phyloP scores from a whole-genome alignment of 2,113 vertebrate genomes.

The Syngnathus floridae region DNA sequence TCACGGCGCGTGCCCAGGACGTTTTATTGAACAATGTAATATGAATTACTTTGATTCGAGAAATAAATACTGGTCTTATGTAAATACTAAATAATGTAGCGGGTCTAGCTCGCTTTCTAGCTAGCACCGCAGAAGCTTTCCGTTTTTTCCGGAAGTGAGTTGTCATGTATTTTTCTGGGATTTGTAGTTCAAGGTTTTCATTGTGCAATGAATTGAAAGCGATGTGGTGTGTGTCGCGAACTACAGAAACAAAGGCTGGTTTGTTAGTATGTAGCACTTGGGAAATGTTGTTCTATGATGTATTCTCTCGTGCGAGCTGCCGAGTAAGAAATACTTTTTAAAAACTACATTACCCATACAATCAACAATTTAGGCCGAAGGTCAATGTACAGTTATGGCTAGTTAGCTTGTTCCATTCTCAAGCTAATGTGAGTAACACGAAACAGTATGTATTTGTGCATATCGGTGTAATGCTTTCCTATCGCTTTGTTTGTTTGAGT shows the following conservation, averaged over 20 bases:
- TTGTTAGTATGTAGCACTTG: neutral
- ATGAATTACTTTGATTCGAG: neutral
- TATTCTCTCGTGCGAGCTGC: neutral
- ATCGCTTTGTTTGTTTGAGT: neutral
- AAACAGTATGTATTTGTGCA: neutral
- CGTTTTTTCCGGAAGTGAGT: slow-evolving; percentile 73
- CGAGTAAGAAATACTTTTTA: neutral
- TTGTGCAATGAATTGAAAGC: accelerated
- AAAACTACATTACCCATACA: slow-evolving; percentile 58
- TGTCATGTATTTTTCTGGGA: slow-evolving; percentile 59
- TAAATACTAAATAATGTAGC: neutral
- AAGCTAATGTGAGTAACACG: slow-evolving; percentile 24
- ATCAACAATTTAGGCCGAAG: slow-evolving; percentile 35
- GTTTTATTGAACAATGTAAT: neutral
- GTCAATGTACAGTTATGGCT: slow-evolving; percentile 36
- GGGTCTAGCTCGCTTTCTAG: slow-evolving; percentile 29
- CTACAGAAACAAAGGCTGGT: slow-evolving; percentile 37
- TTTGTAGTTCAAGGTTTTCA: slow-evolving; percentile 55
- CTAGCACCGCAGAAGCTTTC: slow-evolving; percentile 27
- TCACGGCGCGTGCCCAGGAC: neutral
- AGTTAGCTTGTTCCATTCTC: slow-evolving; percentile 36
- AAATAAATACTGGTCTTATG: neutral
- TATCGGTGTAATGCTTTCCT: neutral
- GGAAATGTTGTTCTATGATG: slow-evolving; percentile 41
- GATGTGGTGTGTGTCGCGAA: neutral